A percentile compares a stretch with the other conserved stretches of the same genome.
These are phyloP conservation scores for Apocheima hispidaria DNA, from an alignment of 2,888 invertebrate genomes.

Conservation along the genomic window DNA sequence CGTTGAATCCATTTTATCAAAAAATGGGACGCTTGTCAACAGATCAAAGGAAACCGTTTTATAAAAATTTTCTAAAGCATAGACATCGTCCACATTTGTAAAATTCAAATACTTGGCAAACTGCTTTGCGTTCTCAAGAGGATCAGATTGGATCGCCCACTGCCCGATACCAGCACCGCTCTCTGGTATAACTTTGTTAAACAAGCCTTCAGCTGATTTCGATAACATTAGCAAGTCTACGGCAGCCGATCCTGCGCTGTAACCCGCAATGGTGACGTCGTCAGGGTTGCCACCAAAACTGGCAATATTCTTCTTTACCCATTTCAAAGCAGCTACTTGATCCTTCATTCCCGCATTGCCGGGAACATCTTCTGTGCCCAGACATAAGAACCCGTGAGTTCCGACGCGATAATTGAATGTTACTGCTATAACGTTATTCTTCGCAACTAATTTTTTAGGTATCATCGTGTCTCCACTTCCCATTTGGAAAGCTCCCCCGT, in stretches of 20 bases:
- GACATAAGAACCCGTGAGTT: conserved; percentile 63
- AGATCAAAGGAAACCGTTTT: conserved; percentile 52
- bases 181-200: conserved; percentile 63
- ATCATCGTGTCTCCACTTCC: conserved; percentile 59
- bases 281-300: conserved; percentile 67
- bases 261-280: conserved; percentile 65
- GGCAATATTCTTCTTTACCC: conserved; percentile 66
- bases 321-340: conserved; percentile 63
- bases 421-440: conserved; percentile 57
- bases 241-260: conserved; percentile 64
- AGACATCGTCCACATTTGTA: conserved; percentile 53
- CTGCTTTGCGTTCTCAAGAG: conserved; percentile 58
- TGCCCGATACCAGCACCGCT: conserved; percentile 57
- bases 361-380: conserved; percentile 64
- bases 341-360: conserved; percentile 75
- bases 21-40: conserved; percentile 41
- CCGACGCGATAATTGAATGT: conserved; percentile 68
- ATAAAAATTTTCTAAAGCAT: conserved; percentile 63
- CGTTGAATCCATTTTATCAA: conserved; percentile 31
- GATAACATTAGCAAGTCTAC: conserved; percentile 65
- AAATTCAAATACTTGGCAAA: conserved; percentile 58
- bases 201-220: conserved; percentile 57
- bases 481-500: conserved; percentile 71
- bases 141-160: conserved; percentile 59
- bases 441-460: conserved; percentile 51